A percentile compares a stretch with the other conserved stretches of the same genome.
Evolutionary conservation across 2,797 vertebrate genomes (phyloP).

Genomic region (Eospalax fontanierii): DNA sequence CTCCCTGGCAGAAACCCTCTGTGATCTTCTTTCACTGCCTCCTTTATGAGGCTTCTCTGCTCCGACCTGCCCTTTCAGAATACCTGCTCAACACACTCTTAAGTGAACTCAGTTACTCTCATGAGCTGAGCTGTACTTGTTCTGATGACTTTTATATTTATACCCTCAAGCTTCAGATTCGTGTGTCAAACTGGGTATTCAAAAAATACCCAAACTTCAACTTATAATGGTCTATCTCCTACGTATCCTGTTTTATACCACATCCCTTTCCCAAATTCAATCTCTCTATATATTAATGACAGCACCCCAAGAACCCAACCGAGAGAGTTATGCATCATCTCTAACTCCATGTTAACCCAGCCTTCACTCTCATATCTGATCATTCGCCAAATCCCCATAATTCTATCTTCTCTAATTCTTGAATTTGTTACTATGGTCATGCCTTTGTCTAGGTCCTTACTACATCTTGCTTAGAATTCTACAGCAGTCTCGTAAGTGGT

Average conservation of each 20-base stretch:
- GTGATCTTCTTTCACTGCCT: not conserved
- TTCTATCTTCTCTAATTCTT: not conserved
- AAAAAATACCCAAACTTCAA: constrained; percentile 1
- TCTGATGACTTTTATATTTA: constrained; percentile 16
- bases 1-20: not conserved
- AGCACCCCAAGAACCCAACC: not conserved
- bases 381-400: not conserved
- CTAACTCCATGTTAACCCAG: not conserved
- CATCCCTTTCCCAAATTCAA: constrained; percentile 14
- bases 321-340: not conserved
- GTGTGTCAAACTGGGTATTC: constrained; percentile 17
- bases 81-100: not conserved
- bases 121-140: not conserved
- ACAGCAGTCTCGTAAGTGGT: not conserved
- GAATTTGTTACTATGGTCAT: not conserved
- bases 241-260: not conserved
- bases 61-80: not conserved
- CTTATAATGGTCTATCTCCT: not conserved
- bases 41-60: not conserved
- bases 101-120: not conserved
- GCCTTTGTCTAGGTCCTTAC: not conserved
- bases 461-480: constrained; percentile 6
- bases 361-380: not conserved
- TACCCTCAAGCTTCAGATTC: not conserved
- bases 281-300: not conserved